These are phyloP conservation scores for Pocillopora damicornis DNA, from an alignment of 64 coral and sea anemone genomes.

Conservation along the genomic window DNA sequence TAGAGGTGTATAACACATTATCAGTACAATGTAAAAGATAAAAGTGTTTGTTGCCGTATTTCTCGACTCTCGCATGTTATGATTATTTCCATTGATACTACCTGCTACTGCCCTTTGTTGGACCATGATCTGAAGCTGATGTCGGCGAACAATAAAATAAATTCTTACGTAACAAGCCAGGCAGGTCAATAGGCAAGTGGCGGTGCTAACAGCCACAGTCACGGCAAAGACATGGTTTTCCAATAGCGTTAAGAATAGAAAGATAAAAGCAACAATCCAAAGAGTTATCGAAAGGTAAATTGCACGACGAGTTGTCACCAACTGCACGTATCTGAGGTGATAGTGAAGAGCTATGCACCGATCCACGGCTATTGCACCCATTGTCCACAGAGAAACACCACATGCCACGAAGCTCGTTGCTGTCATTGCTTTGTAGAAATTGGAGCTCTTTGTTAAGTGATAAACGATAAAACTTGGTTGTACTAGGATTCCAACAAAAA, in stretches of 20 bases:
- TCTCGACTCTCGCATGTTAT: background rate
- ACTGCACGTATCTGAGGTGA: slow-evolving; percentile 1
- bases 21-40: slow-evolving; percentile 1
- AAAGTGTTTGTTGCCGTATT: background rate
- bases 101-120: background rate
- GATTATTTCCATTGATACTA: background rate
- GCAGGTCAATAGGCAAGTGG: background rate
- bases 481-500: background rate
- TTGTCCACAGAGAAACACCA: background rate
- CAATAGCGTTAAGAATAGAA: background rate
- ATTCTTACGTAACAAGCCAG: background rate
- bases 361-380: background rate
- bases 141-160: background rate
- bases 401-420: background rate
- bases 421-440: background rate
- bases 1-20: background rate
- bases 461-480: background rate
- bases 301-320: background rate
- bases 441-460: background rate
- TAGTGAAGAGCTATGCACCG: slow-evolving; percentile 19
- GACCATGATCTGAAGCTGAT: background rate
- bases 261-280: background rate
- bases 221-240: background rate
- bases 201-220: background rate
- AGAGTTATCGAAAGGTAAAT: background rate